A percentile compares a stretch with the other conserved stretches of the same genome.
Conservation (phyloP, 2,888 invertebrate species). For the Tolmerus cingulatus region DNA sequence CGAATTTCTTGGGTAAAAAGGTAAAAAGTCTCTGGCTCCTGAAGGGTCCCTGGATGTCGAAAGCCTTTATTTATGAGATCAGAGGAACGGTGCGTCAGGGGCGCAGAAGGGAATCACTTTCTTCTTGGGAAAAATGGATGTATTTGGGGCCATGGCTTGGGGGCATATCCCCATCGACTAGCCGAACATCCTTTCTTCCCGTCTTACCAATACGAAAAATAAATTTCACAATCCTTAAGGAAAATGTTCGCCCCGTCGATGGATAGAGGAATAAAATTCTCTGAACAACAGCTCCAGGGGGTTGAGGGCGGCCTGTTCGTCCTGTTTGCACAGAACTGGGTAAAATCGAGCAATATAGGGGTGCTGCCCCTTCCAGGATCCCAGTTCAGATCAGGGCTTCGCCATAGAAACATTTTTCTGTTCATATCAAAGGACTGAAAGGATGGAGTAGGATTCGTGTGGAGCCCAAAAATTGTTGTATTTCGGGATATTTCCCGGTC, state of each 20-base stretch:
- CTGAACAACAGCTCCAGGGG: background rate
- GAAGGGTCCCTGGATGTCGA: background rate
- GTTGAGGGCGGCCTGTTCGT: background rate
- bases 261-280: background rate
- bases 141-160: background rate
- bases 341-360: background rate
- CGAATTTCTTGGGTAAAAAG: background rate
- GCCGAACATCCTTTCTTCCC: background rate
- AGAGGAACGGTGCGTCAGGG: background rate
- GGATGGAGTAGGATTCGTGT: background rate
- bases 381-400: background rate
- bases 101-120: background rate
- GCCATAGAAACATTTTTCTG: background rate
- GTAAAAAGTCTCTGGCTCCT: background rate
- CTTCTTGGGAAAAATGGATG: background rate
- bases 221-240: background rate
- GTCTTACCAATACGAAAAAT: background rate
- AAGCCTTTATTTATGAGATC: background rate
- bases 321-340: background rate
- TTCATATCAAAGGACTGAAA: background rate
- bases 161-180: background rate
- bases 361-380: background rate
- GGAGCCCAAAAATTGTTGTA: background rate
- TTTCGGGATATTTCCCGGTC: background rate
- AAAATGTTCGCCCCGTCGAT: background rate